phyloP scores from a whole-genome alignment of 2,113 vertebrate genomes.

The Prinia subflava region DNA sequence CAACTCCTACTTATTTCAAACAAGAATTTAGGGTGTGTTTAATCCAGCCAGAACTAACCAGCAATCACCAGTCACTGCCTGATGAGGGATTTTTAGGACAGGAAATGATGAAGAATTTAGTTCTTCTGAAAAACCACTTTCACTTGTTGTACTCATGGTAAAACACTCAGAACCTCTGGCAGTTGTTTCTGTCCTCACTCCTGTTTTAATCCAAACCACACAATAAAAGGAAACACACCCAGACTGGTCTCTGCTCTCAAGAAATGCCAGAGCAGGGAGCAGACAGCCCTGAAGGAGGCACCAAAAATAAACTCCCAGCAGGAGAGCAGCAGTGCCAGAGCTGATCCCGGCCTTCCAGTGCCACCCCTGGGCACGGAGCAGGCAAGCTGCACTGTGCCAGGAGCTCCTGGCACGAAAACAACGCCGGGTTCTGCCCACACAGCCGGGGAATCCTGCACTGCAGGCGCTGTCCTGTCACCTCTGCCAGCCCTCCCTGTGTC shows the following conservation, averaged over 20 bases:
- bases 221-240: neutral
- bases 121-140: neutral
- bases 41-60: neutral
- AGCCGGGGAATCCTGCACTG: neutral
- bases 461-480: neutral
- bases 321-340: neutral
- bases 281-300: neutral
- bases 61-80: neutral
- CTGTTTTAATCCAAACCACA: neutral
- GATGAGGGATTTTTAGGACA: neutral
- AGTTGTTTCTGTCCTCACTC: neutral
- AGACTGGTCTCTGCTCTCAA: neutral
- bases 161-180: neutral
- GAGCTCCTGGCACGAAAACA: neutral
- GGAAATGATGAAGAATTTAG: neutral
- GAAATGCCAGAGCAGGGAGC: neutral
- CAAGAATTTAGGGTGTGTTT: neutral
- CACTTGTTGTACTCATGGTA: neutral
- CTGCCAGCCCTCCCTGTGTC: neutral
- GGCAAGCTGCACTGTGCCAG: neutral
- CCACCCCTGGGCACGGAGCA: neutral
- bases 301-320: neutral
- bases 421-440: neutral
- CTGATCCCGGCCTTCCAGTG: neutral
- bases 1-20: neutral